Evolutionary conservation across 2,888 invertebrate species (phyloP), one percentile per base, ranked within the genome.

Genomic region (Polyploca ridens): DNA sequence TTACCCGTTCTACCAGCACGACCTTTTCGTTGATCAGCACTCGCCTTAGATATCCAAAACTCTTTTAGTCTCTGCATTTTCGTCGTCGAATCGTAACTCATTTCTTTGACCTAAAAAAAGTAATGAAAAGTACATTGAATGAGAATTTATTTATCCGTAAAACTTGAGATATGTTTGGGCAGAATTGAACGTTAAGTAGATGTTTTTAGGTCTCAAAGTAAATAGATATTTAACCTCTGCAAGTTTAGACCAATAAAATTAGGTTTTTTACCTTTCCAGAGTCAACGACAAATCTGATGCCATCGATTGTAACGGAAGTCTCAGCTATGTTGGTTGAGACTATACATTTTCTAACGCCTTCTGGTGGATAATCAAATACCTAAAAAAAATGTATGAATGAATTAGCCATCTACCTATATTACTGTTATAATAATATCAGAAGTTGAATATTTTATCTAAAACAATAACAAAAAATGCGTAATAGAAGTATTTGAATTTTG

Each of bases 281-380:
- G 88, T 99, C 99, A 0, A 98, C 96, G 0, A 99, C 99, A 90
- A 99, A 99, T 80, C 99, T 95, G 64, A 99, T 97, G 0, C 99
- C 99, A 86, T 99, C 99, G 64, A 99, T 99, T 0, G 99, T 99
- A 5, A 99, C 97, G 0, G 99, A 99, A 0, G 99, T 99, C 94
- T 99, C 99, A 0, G 99, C 99, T 66, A 99, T 99, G 84, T 99
- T 99, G 0, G 99, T 99, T 0, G 99, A 98, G 0, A 99, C 96
- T 68, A 99, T 98, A 87, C 99, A 99, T 87, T 99, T 99, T 64
- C 99, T 95, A 3, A 98, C 96, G 5, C 99, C 98, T 64, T 98
- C 98, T 0, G 99, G 99, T 0, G 99, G 96, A 82, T 98, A 98
- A 84, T 99, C 98, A 85, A 99, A 99, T 8, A 97, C 97, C 96